A percentile compares a stretch with the other conserved stretches of the same genome.
These are phyloP conservation scores for Oncorhynchus masou DNA, from an alignment of 2,113 vertebrate species.

Conservation along the genomic window DNA sequence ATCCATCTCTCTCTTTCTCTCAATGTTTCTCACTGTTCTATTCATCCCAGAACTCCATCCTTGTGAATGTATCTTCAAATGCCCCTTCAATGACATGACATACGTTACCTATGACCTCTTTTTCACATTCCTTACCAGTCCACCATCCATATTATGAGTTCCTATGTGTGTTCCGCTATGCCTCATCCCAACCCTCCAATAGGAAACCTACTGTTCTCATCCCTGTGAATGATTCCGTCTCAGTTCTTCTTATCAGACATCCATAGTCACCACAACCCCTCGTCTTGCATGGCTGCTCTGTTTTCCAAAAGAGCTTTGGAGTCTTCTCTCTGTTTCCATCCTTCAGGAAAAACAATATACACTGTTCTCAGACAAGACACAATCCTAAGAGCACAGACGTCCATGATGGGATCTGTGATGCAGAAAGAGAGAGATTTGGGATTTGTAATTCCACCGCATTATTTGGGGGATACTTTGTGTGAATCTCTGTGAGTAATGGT, in stretches of 20 bases:
- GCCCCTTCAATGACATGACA: background rate
- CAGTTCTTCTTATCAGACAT: constrained; percentile 39
- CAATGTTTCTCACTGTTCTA: no score
- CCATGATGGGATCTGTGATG: constrained; percentile 6
- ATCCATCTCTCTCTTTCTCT: no score
- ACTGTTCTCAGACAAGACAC: constrained; percentile 27
- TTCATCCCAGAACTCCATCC: no score
- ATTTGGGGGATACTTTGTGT: background rate
- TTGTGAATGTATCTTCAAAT: background rate
- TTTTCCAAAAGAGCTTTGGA: constrained; percentile 57
- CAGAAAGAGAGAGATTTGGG: background rate
- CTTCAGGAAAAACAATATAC: constrained; percentile 29
- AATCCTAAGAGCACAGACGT: constrained; percentile 25
- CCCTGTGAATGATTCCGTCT: constrained; percentile 39
- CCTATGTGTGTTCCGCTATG: background rate
- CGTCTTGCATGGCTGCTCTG: constrained; percentile 52
- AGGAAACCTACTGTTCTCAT: constrained; percentile 38
- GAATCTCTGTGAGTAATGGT: background rate
- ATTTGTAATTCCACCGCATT: background rate
- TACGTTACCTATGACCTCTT: background rate
- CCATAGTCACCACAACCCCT: constrained; percentile 29
- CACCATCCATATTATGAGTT: background rate
- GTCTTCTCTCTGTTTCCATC: constrained; percentile 23
- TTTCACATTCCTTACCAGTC: no score
- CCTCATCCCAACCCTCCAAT: background rate